Evolutionary conservation across 1,140 invertebrate genomes (phyloP).

Genomic region (Zaprionus kolodkinae): DNA sequence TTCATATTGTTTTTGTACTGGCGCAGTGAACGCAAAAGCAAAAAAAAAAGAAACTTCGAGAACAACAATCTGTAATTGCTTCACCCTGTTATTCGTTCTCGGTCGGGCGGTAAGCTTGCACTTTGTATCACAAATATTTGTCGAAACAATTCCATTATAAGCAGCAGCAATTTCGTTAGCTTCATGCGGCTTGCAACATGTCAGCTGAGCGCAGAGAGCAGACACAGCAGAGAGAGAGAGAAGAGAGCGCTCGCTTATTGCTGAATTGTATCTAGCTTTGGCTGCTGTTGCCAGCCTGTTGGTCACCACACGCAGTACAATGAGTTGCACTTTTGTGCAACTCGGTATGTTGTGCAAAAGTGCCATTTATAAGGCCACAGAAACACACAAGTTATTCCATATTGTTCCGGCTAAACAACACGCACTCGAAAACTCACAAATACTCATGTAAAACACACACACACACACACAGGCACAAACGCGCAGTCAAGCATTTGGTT

Average conservation of each 20-base stretch:
- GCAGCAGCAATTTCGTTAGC: constrained; percentile 40
- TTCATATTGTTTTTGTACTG: constrained; percentile 26
- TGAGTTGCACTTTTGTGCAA: constrained; percentile 67
- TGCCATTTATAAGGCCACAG: constrained; percentile 15
- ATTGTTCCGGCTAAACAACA: constrained; percentile 39
- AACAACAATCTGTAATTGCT: constrained; percentile 50
- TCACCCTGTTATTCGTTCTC: constrained; percentile 10
- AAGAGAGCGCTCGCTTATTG: constrained; percentile 49
- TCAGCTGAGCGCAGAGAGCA: constrained; percentile 63
- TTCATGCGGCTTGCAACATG: constrained; percentile 66
- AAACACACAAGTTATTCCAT: constrained; percentile 34
- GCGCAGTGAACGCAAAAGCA: too few species aligned
- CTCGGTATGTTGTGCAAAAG: constrained; percentile 40
- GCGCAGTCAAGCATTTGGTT: not conserved
- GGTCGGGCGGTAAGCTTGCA: constrained; percentile 31
- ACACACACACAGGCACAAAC: constrained; percentile 9
- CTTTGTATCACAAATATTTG: constrained; percentile 70
- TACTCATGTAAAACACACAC: constrained; percentile 17
- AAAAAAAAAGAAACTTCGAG: constrained; percentile 65
- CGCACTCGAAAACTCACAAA: constrained; percentile 30
- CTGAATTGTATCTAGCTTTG: constrained; percentile 54
- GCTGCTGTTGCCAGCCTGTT: constrained; percentile 73
- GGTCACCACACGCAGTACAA: constrained; percentile 48
- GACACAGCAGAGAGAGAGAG: constrained; percentile 5
- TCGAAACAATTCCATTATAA: constrained; percentile 51